Evolutionary conservation across 2,888 invertebrate genomes (phyloP).

Genomic region (Ophonus ardosiacus): DNA sequence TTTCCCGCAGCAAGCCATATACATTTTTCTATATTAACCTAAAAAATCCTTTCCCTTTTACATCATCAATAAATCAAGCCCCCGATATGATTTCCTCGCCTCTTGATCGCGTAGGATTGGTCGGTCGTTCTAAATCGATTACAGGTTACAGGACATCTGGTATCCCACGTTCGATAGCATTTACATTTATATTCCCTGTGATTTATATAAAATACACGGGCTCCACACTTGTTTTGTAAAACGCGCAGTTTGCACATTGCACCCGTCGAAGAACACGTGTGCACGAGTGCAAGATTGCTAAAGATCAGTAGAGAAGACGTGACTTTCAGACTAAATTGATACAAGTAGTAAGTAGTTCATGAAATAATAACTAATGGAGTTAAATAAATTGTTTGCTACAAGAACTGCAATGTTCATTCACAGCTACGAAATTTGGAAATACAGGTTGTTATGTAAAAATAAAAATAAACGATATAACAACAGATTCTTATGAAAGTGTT

Average conservation of each 20-base stretch:
- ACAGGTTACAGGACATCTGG: conserved; percentile 27
- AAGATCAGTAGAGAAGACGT: neutral
- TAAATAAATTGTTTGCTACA: no score
- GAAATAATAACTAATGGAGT: no score
- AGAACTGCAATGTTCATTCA: no score
- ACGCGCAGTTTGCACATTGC: conserved; percentile 7
- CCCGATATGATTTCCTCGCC: conserved; percentile 8
- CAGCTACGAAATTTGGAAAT: no score
- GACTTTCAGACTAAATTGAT: neutral
- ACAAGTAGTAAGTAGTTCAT: no score
- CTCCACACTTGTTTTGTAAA: conserved; percentile 9
- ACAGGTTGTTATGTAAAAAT: no score
- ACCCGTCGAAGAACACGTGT: neutral
- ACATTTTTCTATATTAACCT: no score
- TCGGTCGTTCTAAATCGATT: conserved; percentile 28
- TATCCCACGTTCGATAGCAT: conserved; percentile 3
- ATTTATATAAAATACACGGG: conserved; percentile 46
- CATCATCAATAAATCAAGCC: neutral
- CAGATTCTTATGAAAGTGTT: no score
- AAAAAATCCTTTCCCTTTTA: no score
- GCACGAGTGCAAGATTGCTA: conserved; percentile 3
- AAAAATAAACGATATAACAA: no score
- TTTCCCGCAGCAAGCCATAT: no score
- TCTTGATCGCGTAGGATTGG: conserved; percentile 24
- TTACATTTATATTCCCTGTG: conserved; percentile 55